Evolutionary conservation across 2,113 vertebrate genomes (phyloP).

Genomic region (Saguinus midas): DNA sequence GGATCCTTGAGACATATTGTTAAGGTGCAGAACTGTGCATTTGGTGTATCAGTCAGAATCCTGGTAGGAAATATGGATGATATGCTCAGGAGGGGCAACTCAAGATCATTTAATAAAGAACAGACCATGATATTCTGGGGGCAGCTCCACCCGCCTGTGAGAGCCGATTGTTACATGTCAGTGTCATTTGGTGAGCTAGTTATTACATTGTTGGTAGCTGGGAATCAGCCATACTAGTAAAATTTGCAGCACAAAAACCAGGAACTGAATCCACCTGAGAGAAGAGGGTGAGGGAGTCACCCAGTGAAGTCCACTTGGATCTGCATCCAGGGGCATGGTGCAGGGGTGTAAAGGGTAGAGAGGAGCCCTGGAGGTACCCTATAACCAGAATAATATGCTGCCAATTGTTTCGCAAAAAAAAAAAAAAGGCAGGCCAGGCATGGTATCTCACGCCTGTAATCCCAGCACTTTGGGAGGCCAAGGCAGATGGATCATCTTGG

Average conservation of each 20-base stretch:
- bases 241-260: background rate
- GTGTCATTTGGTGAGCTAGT: background rate
- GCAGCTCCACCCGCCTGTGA: background rate
- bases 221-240: background rate
- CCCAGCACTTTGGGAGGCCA: too few species aligned
- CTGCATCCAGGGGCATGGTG: rapidly evolving
- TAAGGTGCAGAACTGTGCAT: background rate
- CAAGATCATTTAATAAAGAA: background rate
- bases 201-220: background rate
- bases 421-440: too few species aligned
- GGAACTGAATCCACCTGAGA: background rate
- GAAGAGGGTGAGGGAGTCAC: background rate
- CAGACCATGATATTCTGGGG: background rate
- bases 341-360: background rate
- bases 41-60: background rate
- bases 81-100: background rate
- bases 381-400: background rate
- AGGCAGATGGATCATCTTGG: too few species aligned
- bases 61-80: background rate
- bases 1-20: too few species aligned
- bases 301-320: background rate
- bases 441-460: too few species aligned
- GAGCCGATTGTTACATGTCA: background rate
- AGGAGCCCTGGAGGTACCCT: too few species aligned
- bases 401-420: background rate